Conservation (phyloP, 64 coral and sea anemone species). For the Montipora capricornis region DNA sequence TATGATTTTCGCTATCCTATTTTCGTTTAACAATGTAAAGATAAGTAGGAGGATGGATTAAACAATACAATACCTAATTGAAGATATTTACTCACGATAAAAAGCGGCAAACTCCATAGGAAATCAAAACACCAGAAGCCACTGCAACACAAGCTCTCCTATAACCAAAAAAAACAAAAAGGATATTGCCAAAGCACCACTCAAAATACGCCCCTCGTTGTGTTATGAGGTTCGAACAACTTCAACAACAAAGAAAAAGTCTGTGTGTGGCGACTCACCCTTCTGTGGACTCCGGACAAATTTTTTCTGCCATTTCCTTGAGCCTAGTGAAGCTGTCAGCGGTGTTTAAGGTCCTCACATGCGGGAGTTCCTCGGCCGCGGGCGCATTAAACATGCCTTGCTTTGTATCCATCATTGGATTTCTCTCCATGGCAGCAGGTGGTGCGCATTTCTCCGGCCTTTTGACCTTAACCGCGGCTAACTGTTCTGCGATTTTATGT, state of each 20-base stretch:
- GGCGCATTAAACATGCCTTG: background rate
- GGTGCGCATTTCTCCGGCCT: background rate
- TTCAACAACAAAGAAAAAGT: no score
- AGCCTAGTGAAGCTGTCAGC: constrained; percentile 1
- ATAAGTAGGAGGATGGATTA: no score
- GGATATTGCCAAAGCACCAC: background rate
- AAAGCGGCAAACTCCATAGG: constrained; percentile 25
- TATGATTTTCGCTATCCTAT: no score
- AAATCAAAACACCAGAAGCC: constrained; percentile 24
- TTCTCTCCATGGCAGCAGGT: constrained; percentile 5
- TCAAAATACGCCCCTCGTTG: background rate
- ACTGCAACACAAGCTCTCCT: constrained; percentile 31
- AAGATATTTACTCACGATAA: constrained; percentile 16
- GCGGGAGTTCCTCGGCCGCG: constrained; percentile 2
- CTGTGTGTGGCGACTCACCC: constrained; percentile 2
- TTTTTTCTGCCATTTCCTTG: constrained; percentile 2
- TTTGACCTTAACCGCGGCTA: background rate
- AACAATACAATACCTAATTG: background rate
- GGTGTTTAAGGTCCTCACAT: background rate
- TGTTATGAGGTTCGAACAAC: no score
- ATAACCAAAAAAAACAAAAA: background rate
- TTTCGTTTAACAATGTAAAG: no score
- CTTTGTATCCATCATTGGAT: background rate
- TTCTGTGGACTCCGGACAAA: background rate
- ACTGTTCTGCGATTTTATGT: background rate